Conservation (phyloP, 2,113 vertebrate species). For the Arothron firmamentum region DNA sequence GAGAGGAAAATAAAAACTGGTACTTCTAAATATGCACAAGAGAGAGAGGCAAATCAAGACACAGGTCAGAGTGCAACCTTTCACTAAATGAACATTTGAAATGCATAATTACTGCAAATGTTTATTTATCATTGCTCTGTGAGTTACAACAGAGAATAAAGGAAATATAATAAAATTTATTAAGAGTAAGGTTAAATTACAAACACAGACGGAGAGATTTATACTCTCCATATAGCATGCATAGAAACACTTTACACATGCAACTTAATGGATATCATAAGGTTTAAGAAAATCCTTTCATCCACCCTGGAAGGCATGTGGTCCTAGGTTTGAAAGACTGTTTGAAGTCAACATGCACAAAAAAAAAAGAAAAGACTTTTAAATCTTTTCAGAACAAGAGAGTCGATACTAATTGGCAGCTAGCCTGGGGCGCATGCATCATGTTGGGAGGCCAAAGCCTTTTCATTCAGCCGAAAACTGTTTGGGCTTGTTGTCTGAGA, state of each 20-base stretch:
- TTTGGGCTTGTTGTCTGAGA: conserved; percentile 32
- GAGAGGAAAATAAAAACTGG: conserved; percentile 58
- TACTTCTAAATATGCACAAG: conserved; percentile 47
- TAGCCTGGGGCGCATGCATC: conserved; percentile 29
- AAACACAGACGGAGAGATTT: conserved; percentile 11
- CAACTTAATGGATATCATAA: conserved; percentile 36
- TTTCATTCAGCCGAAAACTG: conserved; percentile 31
- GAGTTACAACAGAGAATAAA: conserved; percentile 43
- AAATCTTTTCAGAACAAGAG: conserved; percentile 34
- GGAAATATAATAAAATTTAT: conserved; percentile 16
- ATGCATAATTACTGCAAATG: conserved; percentile 41
- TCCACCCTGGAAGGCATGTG: conserved; percentile 34
- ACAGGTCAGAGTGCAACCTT: conserved; percentile 40
- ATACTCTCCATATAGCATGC: conserved; percentile 6
- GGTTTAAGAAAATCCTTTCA: conserved; percentile 43
- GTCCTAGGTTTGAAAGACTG: conserved; percentile 36
- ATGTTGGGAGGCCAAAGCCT: conserved; percentile 8
- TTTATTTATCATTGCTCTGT: conserved; percentile 28
- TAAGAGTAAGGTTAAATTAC: conserved; percentile 7
- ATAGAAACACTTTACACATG: conserved; percentile 15
- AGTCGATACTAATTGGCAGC: conserved; percentile 39
- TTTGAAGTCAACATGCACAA: conserved; percentile 36
- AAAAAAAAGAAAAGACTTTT: conserved; percentile 34
- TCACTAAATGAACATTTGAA: conserved; percentile 59
- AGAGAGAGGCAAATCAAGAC: conserved; percentile 40